These are phyloP conservation scores for Cheilosia scutellata DNA, from an alignment of 2,888 invertebrate genomes.

Conservation along the genomic window DNA sequence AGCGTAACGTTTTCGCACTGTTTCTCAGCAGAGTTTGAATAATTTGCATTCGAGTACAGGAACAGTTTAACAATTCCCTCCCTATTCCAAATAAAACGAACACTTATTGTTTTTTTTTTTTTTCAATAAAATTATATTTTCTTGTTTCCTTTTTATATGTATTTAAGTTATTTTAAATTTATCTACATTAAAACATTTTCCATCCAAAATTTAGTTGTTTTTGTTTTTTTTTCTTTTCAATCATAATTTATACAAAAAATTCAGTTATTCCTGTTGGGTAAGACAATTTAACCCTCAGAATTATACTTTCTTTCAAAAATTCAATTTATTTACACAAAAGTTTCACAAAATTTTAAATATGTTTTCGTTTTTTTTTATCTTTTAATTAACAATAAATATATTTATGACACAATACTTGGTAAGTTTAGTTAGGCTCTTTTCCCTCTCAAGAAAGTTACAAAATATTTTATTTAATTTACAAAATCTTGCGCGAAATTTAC, in stretches of 20 bases:
- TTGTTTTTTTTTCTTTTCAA: slow-evolving; percentile 26
- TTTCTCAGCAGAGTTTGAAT: no score
- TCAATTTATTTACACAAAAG: slow-evolving; percentile 63
- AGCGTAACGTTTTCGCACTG: no score
- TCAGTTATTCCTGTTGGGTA: background rate
- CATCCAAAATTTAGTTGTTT: slow-evolving; percentile 39
- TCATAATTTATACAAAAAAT: slow-evolving; percentile 62
- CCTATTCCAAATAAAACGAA: background rate
- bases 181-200: slow-evolving; percentile 56
- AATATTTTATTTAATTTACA: slow-evolving; percentile 16
- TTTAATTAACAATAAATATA: slow-evolving; percentile 40
- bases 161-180: slow-evolving; percentile 44
- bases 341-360: slow-evolving; percentile 38
- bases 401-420: slow-evolving; percentile 64
- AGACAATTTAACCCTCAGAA: background rate
- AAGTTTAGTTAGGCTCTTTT: slow-evolving; percentile 43
- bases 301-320: slow-evolving; percentile 25
- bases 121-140: slow-evolving; percentile 62
- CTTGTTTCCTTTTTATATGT: slow-evolving; percentile 36
- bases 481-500: slow-evolving; percentile 7
- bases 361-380: slow-evolving; percentile 5
- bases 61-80: no score
- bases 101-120: background rate
- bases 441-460: slow-evolving; percentile 31
- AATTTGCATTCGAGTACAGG: no score